Evolutionary conservation across 2,113 vertebrate genomes (phyloP), one percentile per base, ranked within the genome.

Genomic region (Rutilus rutilus): DNA sequence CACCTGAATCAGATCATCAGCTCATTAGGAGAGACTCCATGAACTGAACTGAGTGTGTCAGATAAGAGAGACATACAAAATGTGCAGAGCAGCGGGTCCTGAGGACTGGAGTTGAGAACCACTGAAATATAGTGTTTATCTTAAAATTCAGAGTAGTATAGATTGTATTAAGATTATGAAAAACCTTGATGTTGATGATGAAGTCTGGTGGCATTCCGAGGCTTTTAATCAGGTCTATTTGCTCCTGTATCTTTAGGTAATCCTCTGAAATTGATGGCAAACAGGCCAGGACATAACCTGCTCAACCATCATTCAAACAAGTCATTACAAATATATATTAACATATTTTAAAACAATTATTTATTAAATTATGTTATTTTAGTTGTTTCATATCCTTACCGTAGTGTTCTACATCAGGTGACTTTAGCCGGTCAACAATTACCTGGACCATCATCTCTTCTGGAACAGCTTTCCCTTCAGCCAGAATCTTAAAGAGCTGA

Each of bases 121-220:
- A n/a, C n/a, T 57, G 6, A 57, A 57, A 57, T 57, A 21, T 15
- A 54, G 23, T 62, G 60, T 62, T 10, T 64, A 64, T 27, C 5
- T 4, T 74, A 45, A 74, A 74, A 47, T 45, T 9, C 4, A 10
- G 27, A 27, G n/a, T 3, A 33, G 17, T 11, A 79, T 5, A n/a
- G 9, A 23, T 60, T 21, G 11, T 10, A 50, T 67, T 47, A 64
- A 64, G 21, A 57, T 25, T 6, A 69, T 33, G 5, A 65, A 57
- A 45, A 27, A 99, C 98, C 97, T 99, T 99, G 89, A 99, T 96
- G 91, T 97, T 99, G 89, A 99, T 97, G 92, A 99, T 94, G 90
- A 99, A 86, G 94, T 99, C 96, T 0, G 97, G 97, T 42, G 95
- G 92, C 85, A 97, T 87, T 84, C 94, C 95, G 75, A 97, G 92